Evolutionary conservation across 2,888 invertebrate species (phyloP).

Genomic region (Metopia argyrocephala): DNA sequence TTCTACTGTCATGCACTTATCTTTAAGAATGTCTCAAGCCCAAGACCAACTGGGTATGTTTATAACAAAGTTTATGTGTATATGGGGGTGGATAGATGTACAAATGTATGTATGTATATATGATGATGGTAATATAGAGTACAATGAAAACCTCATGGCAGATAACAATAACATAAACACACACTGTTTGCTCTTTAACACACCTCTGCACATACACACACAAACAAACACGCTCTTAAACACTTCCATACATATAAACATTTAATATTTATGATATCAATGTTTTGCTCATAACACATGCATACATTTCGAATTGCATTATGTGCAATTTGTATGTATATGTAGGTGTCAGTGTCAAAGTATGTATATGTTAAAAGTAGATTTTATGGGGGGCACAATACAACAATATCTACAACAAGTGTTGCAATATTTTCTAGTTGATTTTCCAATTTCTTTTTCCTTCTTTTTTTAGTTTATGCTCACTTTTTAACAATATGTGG

Average conservation of each 20-base stretch:
- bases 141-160: neutral
- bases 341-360: neutral
- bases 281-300: conserved; percentile 29
- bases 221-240: neutral
- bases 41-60: too few species aligned
- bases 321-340: neutral
- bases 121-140: neutral
- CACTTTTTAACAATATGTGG: neutral
- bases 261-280: conserved; percentile 38
- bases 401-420: conserved; percentile 21
- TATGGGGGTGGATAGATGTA: too few species aligned
- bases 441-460: too few species aligned
- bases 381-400: too few species aligned
- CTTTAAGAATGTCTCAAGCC: too few species aligned
- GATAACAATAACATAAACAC: neutral
- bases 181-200: neutral
- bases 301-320: neutral
- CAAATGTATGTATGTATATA: neutral
- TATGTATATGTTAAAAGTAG: too few species aligned
- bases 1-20: too few species aligned
- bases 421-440: conserved; percentile 20
- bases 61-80: neutral
- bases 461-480: neutral
- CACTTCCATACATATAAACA: conserved; percentile 4
- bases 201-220: neutral